Evolutionary conservation across 2,888 invertebrate genomes (phyloP), one percentile per base, ranked within the genome.

Genomic region (Pilophorus perplexus): DNA sequence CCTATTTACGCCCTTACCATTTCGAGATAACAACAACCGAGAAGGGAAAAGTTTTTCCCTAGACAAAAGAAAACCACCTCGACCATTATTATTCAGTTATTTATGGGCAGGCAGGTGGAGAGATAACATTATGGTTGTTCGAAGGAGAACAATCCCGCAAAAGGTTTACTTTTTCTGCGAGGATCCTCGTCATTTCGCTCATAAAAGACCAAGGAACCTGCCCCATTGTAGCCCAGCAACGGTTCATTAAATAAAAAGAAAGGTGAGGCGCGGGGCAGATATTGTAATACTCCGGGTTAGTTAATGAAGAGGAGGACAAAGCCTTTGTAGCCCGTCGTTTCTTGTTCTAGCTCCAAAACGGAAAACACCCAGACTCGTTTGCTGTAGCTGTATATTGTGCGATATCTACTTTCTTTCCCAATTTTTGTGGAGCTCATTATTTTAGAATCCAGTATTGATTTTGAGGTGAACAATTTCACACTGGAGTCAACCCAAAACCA

Each of bases 221-320:
- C 23, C 10, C 52, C 52, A 52, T 52, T 52, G 52, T 52, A 2
- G 52, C 28, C 6, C 16, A 16, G 14, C 59, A 33, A 37, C 59
- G 59, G 59, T 59, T 59, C 59, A 59, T 59, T 59, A 59, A 59
- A 59, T 59, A n/a, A 27, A 59, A 59, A 59, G 55, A 55, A 55
- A 55, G 25, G 55, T 22, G 40, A 16, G 38, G 16, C 42, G 16
- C 18, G 42, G 25, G 25, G 18, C 16, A 42, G 59, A 59, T 59
- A 59, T 59, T 59, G 59, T 59, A 59, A 59, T 59, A 59, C 23
- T 23, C 25, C 25, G 59, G 42, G 42, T 40, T 59, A 59, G 40
- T 59, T 59, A 42, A 59, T 59, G 59, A 59, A 59, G 59, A 40
- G 59, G 55, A 20, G 55, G 28, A 59, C 59, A 59, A 59, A 59